Evolutionary conservation across 2,113 vertebrate genomes (phyloP), one percentile per base, ranked within the genome.

Genomic region (Melanostigma gelatinosum): DNA sequence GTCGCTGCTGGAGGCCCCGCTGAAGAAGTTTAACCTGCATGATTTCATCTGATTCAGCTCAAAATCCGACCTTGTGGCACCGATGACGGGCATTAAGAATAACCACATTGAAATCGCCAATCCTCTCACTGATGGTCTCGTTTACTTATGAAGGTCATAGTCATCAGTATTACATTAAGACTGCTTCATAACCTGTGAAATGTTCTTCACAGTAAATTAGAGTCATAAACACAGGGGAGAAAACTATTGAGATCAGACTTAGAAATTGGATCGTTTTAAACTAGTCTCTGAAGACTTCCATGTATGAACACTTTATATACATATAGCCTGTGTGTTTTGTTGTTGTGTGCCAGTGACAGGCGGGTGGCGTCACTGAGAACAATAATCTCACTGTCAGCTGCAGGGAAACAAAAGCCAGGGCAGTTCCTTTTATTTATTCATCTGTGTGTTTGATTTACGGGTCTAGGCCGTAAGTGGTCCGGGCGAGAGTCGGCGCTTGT

Each of bases 361-460:
- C 55, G 54, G 58, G 22, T 63, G 29, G 84, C 75, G 65, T 82
- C 70, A 48, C 40, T 4, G 50, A 75, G 63, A 87, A 88, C 77
- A 87, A 86, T 85, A 76, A 80, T 86, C 76, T 61, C 36, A 34
- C 82, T 90, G 74, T 84, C 81, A 62, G 82, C 72, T 69, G 86
- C 79, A 62, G 63, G 68, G 80, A 89, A 85, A 89, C 80, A 75
- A 74, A 82, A 70, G 70, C 44, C 74, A 40, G 88, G 48, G 27
- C 58, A 57, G 63, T 76, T 82, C 63, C 80, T 86, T 83, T 86
- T 63, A 79, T 83, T 86, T 86, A 82, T 90, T 87, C 82, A 85
- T 85, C 55, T 58, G 78, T 57, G 60, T 71, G 58, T 83, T 77
- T 87, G 88, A 89, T 90, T 86, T 71, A 36, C 50, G 13, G 13